Base-by-base conservation (phyloP, 2,113 vertebrate species). In the Daboia siamensis region DNA sequence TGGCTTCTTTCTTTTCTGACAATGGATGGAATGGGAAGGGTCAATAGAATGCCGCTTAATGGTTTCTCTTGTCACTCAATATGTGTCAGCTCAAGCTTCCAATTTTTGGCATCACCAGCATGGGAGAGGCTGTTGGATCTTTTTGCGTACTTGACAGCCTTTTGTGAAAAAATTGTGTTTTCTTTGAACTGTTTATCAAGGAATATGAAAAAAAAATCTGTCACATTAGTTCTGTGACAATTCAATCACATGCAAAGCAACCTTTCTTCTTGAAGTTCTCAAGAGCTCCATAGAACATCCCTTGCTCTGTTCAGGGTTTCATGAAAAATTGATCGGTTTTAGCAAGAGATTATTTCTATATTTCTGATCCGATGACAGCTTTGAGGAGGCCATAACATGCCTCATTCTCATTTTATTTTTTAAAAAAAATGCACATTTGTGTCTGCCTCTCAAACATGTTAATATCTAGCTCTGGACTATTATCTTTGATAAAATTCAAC, bases 361-460 rank as follows among this genome's bases (percentile, higher is more conserved):
- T 91, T 17, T 92, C 91, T 92, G 89, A 39, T 94, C 59, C 64
- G 90, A 90, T 87, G 90, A 6, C 2, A 92, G 92, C 44, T 89
- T 89, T 87, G 91, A 88, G 84, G 51, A 52, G 46, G 92, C 11
- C 74, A 86, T 29, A 86, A 89, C 88, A 92, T 89, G 1, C 11
- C 15, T 59, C 44, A 33, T 55, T 0, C 84, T 61, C 84, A 95
- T 7, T 94, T 39, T 39, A 80, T 80, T 64, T 57, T 57, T 4
- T 20, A 6, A 84, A 74, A 12, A 89, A 57, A 4, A 44, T 94
- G 21, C 11, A 8, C 7, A 24, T 15, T 1, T 92, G 92, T 46
- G 46, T 3, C 0, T 93, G 24, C 69, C 23, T 93, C 15, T 85
- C 88, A 91, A 92, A 93, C 64, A 88, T 9, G n/a, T 64, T 89